Conservation (phyloP, 2,888 invertebrate species). For the Melanophora roralis region DNA sequence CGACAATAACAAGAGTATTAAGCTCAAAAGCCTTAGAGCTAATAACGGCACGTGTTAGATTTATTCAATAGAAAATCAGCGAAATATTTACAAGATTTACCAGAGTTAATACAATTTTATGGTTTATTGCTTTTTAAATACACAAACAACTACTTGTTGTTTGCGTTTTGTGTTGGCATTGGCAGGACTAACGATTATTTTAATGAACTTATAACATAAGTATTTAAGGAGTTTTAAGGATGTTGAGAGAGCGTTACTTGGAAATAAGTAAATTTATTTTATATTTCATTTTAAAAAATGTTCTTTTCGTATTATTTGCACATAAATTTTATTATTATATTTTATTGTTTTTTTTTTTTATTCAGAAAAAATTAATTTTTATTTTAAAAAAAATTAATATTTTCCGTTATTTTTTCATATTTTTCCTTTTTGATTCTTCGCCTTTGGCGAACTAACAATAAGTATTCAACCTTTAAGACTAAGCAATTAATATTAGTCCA, state of each 20-base stretch:
- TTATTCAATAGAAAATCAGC: slow-evolving; percentile 31
- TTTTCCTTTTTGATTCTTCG: no score
- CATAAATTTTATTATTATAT: no score
- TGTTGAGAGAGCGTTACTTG: neutral
- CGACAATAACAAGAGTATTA: slow-evolving; percentile 17
- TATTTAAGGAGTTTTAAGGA: neutral
- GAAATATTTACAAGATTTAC: slow-evolving; percentile 53
- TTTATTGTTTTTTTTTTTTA: no score
- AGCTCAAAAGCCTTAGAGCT: slow-evolving; percentile 48
- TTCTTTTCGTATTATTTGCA: no score
- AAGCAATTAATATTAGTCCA: no score
- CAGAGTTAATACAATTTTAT: slow-evolving; percentile 53
- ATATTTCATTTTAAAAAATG: no score
- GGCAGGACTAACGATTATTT: slow-evolving; percentile 4
- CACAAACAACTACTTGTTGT: slow-evolving; percentile 4
- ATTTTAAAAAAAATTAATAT: no score
- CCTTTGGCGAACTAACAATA: no score
- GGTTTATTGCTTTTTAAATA: slow-evolving; percentile 57
- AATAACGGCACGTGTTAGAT: slow-evolving; percentile 49
- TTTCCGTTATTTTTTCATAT: no score
- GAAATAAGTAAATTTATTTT: neutral
- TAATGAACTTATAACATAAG: slow-evolving; percentile 2
- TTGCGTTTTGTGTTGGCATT: neutral
- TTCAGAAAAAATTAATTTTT: no score
- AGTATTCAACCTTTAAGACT: no score